phyloP scores from a whole-genome alignment of 2,113 vertebrate genomes.

The Girardinichthys multiradiatus region DNA sequence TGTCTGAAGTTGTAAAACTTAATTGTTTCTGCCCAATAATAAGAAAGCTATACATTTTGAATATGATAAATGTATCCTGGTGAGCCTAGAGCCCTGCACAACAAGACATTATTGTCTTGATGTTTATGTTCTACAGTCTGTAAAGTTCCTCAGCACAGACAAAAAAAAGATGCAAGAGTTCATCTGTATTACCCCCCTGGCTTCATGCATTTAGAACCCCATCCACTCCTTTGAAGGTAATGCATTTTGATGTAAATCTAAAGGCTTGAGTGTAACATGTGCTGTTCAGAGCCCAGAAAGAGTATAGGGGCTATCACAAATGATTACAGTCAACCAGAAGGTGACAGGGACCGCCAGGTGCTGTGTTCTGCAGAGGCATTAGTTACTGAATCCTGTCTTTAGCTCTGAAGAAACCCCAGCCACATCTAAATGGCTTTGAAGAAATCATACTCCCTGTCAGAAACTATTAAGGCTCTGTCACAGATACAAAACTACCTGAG shows the following conservation, averaged over 20 bases:
- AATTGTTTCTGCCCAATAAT: not conserved
- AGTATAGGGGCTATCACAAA: constrained; percentile 71
- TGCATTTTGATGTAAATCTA: constrained; percentile 71
- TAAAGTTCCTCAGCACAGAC: constrained; percentile 30
- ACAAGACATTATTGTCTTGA: constrained; percentile 3
- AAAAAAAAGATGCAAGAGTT: constrained; percentile 38
- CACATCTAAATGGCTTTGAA: constrained; percentile 69
- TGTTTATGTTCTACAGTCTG: constrained; percentile 6
- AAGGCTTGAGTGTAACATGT: constrained; percentile 66
- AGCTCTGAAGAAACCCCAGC: constrained; percentile 45
- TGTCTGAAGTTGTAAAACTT: constrained; percentile 1
- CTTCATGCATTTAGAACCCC: constrained; percentile 36
- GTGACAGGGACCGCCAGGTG: constrained; percentile 65
- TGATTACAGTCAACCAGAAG: constrained; percentile 73
- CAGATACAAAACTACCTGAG: constrained; percentile 33
- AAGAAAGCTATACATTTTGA: not conserved
- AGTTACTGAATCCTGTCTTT: constrained; percentile 73
- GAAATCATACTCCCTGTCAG: constrained; percentile 71
- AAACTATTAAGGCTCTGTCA: constrained; percentile 54
- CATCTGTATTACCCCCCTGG: constrained; percentile 64
- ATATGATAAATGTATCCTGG: not conserved
- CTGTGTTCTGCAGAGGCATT: constrained; percentile 60
- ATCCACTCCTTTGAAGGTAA: constrained; percentile 58
- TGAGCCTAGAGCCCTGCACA: not conserved
- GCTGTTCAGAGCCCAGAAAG: constrained; percentile 60